Conservation (phyloP, 2,113 vertebrate genomes). For the Benitochromis conjunctus region DNA sequence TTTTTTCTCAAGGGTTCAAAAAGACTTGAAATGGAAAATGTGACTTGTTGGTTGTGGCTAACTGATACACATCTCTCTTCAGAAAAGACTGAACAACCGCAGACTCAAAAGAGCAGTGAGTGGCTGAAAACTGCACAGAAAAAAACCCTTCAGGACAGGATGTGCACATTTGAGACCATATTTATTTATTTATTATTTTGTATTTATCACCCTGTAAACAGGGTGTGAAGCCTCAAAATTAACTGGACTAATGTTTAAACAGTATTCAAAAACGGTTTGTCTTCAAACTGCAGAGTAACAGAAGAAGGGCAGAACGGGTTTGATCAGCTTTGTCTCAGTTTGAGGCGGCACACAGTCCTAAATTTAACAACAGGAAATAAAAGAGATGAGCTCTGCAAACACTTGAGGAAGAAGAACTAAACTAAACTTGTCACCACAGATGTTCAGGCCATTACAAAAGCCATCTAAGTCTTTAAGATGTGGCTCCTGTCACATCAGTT, state of each 20-base stretch:
- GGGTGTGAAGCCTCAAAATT: neutral
- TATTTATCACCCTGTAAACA: accelerated
- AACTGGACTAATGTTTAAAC: accelerated
- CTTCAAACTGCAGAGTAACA: accelerated
- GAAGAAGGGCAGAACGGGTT: accelerated
- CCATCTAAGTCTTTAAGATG: accelerated
- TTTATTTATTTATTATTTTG: too few relatives aligned
- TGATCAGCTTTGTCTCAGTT: accelerated
- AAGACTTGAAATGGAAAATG: neutral
- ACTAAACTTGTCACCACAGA: neutral
- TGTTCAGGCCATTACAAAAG: accelerated
- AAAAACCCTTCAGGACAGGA: neutral
- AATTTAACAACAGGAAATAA: accelerated
- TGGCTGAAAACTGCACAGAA: neutral
- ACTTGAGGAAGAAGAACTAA: accelerated
- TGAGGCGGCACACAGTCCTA: accelerated
- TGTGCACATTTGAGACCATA: accelerated
- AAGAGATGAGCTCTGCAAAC: neutral
- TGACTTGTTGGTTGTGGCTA: neutral
- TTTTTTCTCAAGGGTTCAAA: accelerated
- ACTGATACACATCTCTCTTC: neutral
- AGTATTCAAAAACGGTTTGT: accelerated
- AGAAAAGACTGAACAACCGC: neutral
- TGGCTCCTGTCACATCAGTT: neutral
- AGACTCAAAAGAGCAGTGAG: accelerated